A percentile compares a stretch with the other conserved stretches of the same genome.
Conservation (phyloP, 1,140 invertebrate species). For the Eurytemora carolleeae region DNA sequence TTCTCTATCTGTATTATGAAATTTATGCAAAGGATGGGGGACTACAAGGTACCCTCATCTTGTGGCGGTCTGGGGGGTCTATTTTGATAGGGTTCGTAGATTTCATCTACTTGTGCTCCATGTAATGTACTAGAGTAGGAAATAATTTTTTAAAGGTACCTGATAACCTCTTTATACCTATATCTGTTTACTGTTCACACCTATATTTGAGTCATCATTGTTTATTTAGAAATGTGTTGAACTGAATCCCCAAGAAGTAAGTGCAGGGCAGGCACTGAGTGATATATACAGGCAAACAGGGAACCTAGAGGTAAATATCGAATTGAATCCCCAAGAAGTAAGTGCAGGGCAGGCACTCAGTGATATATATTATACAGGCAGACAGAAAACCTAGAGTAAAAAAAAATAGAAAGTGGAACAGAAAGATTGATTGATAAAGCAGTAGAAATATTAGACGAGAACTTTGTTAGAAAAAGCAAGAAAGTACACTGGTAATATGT, state of each 20-base stretch:
- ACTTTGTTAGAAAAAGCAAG: neutral
- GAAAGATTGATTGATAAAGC: too few relatives aligned
- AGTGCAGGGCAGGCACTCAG: neutral
- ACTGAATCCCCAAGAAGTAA: neutral
- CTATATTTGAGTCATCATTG: neutral
- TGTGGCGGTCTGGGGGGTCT: too few relatives aligned
- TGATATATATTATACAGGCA: neutral
- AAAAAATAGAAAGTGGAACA: neutral
- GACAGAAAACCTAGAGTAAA: neutral
- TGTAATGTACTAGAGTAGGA: neutral
- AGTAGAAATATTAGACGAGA: too few relatives aligned
- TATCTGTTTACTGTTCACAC: neutral
- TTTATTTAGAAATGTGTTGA: neutral
- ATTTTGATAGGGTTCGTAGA: too few relatives aligned
- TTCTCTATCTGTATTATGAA: too few relatives aligned
- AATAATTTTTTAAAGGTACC: neutral
- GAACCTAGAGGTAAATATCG: neutral
- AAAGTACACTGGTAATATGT: neutral
- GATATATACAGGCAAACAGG: neutral
- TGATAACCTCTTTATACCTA: neutral
- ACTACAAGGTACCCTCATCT: too few relatives aligned
- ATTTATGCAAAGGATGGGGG: too few relatives aligned
- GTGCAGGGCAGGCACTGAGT: neutral
- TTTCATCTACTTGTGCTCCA: neutral
- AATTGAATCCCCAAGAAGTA: neutral